phyloP scores from a whole-genome alignment of 2,888 invertebrate species.

The Iphiclides podalirius region DNA sequence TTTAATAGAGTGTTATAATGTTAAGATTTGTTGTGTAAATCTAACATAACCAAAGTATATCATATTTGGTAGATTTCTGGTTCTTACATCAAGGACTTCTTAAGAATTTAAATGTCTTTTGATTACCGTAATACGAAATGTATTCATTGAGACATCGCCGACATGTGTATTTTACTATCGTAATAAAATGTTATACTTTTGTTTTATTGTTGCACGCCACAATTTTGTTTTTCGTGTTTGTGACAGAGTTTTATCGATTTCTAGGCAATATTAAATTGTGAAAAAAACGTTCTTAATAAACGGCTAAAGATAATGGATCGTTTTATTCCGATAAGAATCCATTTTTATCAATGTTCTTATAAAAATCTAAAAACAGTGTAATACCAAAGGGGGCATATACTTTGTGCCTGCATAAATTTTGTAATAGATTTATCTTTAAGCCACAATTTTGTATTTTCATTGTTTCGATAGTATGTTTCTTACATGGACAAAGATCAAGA shows the following conservation, averaged over 20 bases:
- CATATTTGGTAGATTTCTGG: neutral
- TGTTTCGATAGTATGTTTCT: no score
- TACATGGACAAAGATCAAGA: no score
- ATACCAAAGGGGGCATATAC: no score
- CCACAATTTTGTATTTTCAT: no score
- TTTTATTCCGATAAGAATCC: slow-evolving; percentile 28
- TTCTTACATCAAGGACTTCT: neutral
- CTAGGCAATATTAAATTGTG: slow-evolving; percentile 63
- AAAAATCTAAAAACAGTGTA: no score
- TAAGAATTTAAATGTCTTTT: neutral
- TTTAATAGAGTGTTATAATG: neutral
- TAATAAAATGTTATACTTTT: slow-evolving; percentile 38
- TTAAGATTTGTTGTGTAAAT: neutral
- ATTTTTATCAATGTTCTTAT: slow-evolving; percentile 17
- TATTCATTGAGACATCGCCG: neutral
- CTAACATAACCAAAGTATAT: slow-evolving; percentile 3
- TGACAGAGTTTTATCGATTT: slow-evolving; percentile 74
- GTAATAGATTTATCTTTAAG: no score
- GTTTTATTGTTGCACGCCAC: slow-evolving; percentile 74
- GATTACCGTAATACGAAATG: neutral
- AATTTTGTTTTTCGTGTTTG: slow-evolving; percentile 68
- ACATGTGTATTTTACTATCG: neutral
- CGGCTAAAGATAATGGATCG: slow-evolving; percentile 53
- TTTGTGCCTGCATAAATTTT: no score
- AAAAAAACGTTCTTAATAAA: slow-evolving; percentile 74